Conservation (phyloP, 1,140 invertebrate genomes). For the Drosophila insularis region DNA sequence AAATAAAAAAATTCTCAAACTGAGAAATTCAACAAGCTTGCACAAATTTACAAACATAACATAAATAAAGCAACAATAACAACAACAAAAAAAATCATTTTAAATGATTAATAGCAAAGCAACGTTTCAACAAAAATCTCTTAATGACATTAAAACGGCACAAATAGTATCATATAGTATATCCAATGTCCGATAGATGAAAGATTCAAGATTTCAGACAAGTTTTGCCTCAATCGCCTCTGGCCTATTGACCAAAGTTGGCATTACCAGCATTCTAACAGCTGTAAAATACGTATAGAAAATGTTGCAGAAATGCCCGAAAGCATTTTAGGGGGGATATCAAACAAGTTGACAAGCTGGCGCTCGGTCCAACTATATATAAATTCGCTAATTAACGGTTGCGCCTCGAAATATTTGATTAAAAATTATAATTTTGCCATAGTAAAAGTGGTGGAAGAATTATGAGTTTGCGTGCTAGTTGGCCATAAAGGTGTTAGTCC, state of each 20-base stretch:
- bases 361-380: conserved; percentile 44
- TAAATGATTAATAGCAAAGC: conserved; percentile 71
- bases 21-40: conserved; percentile 35
- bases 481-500: conserved; percentile 65
- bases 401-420: conserved; percentile 69
- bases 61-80: conserved; percentile 59
- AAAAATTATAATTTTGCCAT: conserved; percentile 62
- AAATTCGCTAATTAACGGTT: conserved; percentile 79
- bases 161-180: conserved; percentile 12
- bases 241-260: conserved; percentile 24
- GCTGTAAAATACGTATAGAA: conserved; percentile 43
- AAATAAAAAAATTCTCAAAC: conserved; percentile 16
- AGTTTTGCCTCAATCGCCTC: conserved; percentile 39
- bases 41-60: conserved; percentile 19
- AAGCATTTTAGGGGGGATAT: conserved; percentile 15
- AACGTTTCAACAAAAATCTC: conserved; percentile 63
- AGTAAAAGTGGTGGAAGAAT: conserved; percentile 61
- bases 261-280: conserved; percentile 34
- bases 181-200: conserved; percentile 27
- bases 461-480: conserved; percentile 64
- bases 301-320: conserved; percentile 46
- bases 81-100: conserved; percentile 57
- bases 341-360: conserved; percentile 75
- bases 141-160: conserved; percentile 71
- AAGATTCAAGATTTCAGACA: conserved; percentile 18